Base-by-base conservation (phyloP, 2,113 vertebrate genomes). In the Myotis lucifugus region DNA sequence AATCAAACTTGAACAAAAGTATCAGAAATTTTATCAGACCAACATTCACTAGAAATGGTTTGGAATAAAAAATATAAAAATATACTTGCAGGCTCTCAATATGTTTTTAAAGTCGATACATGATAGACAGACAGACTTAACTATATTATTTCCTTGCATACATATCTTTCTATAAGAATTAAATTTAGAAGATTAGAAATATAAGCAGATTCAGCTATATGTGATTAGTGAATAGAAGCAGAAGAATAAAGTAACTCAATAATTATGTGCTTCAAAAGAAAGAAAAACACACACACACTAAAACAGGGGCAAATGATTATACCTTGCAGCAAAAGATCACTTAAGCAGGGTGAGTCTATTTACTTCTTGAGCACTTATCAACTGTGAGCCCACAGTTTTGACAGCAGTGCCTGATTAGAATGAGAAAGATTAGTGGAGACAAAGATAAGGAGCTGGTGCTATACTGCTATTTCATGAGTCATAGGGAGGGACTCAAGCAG, bases 201-300 rank as follows among this genome's bases (percentile, higher is more conserved):
- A 25, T 23, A 92, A 91, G 1, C 2, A 78, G 46, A 10, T 92
- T 17, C 12, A 77, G 23, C 23, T 85, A 61, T 52, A 76, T 70
- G 64, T 69, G 11, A 85, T 77, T 82, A 92, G 14, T 78, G 2
- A 90, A 82, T 52, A 74, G 34, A 70, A 73, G 27, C 37, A 67
- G 27, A 87, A 92, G 46, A 94, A 89, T 81, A 88, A 74, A 94
- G 82, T 77, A 34, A 85, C 5, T 73, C 40, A 54, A 64, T 76
- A 59, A 72, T 91, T 84, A 8, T 91, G 25, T 86, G 32, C 46
- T 83, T 96, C 85, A 15, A 92, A 95, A 79, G 25, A 81, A 70
- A 66, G 3, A 25, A 40, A 66, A 81, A 81, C 42, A 61, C 6
- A 74, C 46, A 61, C 42, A 32, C 10, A 25, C 48, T 52, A 34